Evolutionary conservation across 2,113 vertebrate genomes (phyloP).

Genomic region (Ciconia maguari): DNA sequence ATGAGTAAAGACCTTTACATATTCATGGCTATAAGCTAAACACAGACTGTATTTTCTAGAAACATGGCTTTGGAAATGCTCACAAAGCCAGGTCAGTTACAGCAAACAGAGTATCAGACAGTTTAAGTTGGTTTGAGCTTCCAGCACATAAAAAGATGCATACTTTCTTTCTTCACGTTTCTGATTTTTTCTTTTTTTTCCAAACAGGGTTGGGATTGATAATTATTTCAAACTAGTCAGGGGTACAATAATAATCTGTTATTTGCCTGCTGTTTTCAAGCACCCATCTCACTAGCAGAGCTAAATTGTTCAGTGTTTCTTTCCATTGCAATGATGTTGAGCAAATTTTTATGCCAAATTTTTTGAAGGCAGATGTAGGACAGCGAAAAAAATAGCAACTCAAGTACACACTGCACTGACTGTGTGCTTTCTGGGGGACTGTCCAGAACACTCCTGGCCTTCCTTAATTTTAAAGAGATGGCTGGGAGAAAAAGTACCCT

Average conservation of each 20-base stretch:
- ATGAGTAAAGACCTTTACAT: slow-evolving; percentile 28
- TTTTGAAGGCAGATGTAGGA: background rate
- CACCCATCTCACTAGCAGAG: background rate
- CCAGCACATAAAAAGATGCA: background rate
- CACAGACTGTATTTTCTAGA: slow-evolving; percentile 46
- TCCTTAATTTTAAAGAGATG: background rate
- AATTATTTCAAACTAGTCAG: background rate
- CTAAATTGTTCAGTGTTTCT: background rate
- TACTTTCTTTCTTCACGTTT: background rate
- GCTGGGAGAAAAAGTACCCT: background rate
- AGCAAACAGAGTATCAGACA: slow-evolving; percentile 29
- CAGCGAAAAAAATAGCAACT: background rate
- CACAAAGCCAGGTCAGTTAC: slow-evolving; percentile 6
- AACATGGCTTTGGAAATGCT: background rate
- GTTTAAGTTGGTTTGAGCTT: background rate
- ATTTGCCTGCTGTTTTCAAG: background rate
- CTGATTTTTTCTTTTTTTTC: background rate
- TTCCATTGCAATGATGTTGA: background rate
- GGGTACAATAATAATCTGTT: background rate
- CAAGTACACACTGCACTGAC: background rate
- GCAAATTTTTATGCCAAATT: background rate
- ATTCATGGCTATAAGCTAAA: slow-evolving; percentile 52
- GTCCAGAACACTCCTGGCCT: background rate
- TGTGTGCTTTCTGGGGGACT: background rate
- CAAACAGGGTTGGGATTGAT: background rate